Base-by-base conservation (phyloP, 2,888 invertebrate genomes). In the Fragum sueziense region DNA sequence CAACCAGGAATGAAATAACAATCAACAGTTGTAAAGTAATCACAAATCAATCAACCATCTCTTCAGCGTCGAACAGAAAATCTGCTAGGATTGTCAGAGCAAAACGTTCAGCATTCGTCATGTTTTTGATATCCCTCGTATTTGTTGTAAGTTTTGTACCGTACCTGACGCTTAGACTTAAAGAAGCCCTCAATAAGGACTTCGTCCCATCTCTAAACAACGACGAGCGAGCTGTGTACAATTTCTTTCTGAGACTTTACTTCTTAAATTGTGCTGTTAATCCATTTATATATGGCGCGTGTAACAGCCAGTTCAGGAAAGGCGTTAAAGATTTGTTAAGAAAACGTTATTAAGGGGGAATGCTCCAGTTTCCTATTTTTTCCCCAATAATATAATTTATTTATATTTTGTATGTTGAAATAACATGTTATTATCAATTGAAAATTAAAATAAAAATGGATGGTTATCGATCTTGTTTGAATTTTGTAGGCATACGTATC, bases 261-360 rank as follows among this genome's bases (percentile, higher is more conserved):
- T 88, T 86, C 61, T 31, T 88, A 17, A 87, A 87, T 73, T 85
- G 87, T 67, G 86, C 88, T 0, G 70, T 86, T 17, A 89, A 89
- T 68, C 88, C 89, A 0, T 80, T 90, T 34, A 87, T 90, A 34
- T 90, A 90, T 78, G 85, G 86, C 47, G 86, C 88, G 76, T 86
- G 85, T 68, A 83, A 83, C 25, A 34, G 59, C 20, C 73, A 82
- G 33, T 87, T 88, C 54, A 74, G 85, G 59, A 69, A 74, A 17
- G 82, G 81, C 11, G 72, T 78, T 20, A 79, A 71, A 27, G 17
- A 14, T 7, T 65, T 47, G 14, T 68, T 79, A 20, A 67, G 62
- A 71, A 61, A 33, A 41, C 31, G n/a, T n/a, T n/a, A n/a, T n/a
- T n/a, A n/a, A n/a, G n/a, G n/a, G n/a, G n/a, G n/a, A n/a, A n/a